Percentiles rank a stretch among this genome's conserved stretches.
phyloP scores from a whole-genome alignment of 92 coral and sea anemone species.

The Epizoanthus stellaris region DNA sequence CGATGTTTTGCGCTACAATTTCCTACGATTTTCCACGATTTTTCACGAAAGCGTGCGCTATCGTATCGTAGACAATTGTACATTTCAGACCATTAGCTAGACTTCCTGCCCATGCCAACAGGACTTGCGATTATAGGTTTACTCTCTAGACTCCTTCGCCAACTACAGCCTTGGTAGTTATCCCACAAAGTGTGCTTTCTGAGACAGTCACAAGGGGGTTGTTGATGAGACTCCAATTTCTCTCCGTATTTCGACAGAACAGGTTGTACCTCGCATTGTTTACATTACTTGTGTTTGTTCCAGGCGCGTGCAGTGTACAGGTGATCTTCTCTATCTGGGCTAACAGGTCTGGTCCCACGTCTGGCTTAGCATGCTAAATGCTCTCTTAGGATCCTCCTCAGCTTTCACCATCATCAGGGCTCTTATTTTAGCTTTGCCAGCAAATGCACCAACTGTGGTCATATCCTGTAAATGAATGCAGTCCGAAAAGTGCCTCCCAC shows the following conservation, averaged over 20 bases:
- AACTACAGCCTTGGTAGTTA: conserved; percentile 58
- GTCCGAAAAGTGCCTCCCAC: too few species aligned
- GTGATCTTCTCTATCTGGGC: too few species aligned
- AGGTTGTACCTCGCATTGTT: conserved; percentile 18
- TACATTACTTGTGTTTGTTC: neutral
- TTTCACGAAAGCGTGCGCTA: too few species aligned
- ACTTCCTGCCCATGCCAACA: conserved; percentile 50
- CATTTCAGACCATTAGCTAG: conserved; percentile 45
- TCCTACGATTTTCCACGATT: too few species aligned
- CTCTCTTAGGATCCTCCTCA: too few species aligned
- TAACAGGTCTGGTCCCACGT: too few species aligned
- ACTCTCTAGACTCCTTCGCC: conserved; percentile 48
- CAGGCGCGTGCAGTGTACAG: conserved; percentile 22
- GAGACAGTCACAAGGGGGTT: conserved; percentile 36
- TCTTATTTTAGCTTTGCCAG: conserved; percentile 15
- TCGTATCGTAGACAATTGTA: too few species aligned
- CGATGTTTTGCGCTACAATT: too few species aligned
- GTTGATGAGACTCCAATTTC: conserved; percentile 28
- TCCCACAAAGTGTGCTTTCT: conserved; percentile 27
- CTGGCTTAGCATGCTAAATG: too few species aligned
- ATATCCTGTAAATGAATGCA: too few species aligned
- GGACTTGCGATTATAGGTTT: conserved; percentile 44
- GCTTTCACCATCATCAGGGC: conserved; percentile 3
- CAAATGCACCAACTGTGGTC: neutral
- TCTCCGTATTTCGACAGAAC: too few species aligned